Conservation (phyloP, 2,797 vertebrate species). For the Monodelphis domestica region DNA sequence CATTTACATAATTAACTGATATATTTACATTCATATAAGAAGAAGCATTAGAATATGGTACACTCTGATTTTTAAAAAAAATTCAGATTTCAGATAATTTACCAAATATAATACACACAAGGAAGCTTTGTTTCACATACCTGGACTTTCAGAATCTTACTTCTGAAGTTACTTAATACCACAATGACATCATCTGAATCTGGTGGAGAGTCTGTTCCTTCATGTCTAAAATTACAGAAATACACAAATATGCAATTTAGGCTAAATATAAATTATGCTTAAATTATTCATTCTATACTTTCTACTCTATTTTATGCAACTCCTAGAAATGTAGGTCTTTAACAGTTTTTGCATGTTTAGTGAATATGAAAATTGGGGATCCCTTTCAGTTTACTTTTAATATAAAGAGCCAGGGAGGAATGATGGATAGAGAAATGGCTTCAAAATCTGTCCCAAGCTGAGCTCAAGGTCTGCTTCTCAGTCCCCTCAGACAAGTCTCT, state of each 20-base stretch:
- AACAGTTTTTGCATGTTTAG: too few relatives aligned
- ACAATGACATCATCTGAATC: conserved; percentile 88
- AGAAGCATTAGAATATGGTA: background rate
- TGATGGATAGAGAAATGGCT: background rate
- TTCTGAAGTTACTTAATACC: conserved; percentile 94
- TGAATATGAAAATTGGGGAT: background rate
- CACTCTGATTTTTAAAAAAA: background rate
- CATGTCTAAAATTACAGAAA: conserved; percentile 87
- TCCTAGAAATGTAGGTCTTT: too few relatives aligned
- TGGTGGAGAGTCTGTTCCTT: conserved; percentile 92
- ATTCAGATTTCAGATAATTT: background rate
- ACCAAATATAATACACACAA: background rate
- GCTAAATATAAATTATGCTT: conserved; percentile 17
- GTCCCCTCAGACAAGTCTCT: background rate
- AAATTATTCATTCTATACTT: conserved; percentile 45
- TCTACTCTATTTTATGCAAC: background rate
- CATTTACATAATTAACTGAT: background rate
- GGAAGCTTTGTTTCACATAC: conserved; percentile 84
- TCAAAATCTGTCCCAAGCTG: background rate
- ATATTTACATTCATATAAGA: background rate
- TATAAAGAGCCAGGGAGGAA: background rate
- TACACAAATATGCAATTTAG: conserved; percentile 21
- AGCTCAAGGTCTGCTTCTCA: background rate
- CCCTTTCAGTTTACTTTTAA: background rate
- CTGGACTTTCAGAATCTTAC: conserved; percentile 96